These are phyloP conservation scores for Platyrinchus mystaceus DNA, from an alignment of 2,797 vertebrate genomes.

Conservation along the genomic window DNA sequence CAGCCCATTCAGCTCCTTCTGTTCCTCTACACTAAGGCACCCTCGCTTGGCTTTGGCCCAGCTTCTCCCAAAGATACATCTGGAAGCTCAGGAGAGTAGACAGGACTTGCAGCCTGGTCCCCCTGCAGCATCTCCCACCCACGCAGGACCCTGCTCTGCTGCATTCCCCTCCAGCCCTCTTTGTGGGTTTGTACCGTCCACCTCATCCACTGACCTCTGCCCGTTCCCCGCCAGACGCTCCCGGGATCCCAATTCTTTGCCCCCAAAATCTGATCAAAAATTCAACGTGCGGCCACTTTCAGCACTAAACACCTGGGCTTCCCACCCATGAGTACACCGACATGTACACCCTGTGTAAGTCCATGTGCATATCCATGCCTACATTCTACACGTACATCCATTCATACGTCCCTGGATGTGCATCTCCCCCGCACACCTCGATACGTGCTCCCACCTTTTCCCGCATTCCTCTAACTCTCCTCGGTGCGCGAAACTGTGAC, in stretches of 20 bases:
- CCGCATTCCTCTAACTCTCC: not conserved
- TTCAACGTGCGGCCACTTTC: no score
- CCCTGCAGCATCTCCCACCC: not conserved
- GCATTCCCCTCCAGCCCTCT: not conserved
- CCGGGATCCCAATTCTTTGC: not conserved
- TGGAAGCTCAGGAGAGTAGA: not conserved
- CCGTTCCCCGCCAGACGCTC: fast-evolving
- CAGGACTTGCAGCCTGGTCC: not conserved
- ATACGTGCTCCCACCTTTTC: fast-evolving
- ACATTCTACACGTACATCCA: not conserved
- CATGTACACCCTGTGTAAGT: fast-evolving
- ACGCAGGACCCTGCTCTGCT: not conserved
- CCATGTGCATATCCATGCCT: fast-evolving
- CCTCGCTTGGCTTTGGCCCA: not conserved
- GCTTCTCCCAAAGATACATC: not conserved
- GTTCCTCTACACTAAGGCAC: not conserved
- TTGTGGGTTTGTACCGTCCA: fast-evolving
- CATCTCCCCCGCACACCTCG: fast-evolving
- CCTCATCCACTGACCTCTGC: not conserved
- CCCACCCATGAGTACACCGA: fast-evolving
- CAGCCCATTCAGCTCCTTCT: not conserved
- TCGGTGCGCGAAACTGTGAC: not conserved
- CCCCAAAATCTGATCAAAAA: not conserved
- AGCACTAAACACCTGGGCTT: not conserved
- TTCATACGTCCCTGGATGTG: not conserved